Evolutionary conservation across 2,888 invertebrate genomes (phyloP).

Genomic region (Andrena hattorfiana): DNA sequence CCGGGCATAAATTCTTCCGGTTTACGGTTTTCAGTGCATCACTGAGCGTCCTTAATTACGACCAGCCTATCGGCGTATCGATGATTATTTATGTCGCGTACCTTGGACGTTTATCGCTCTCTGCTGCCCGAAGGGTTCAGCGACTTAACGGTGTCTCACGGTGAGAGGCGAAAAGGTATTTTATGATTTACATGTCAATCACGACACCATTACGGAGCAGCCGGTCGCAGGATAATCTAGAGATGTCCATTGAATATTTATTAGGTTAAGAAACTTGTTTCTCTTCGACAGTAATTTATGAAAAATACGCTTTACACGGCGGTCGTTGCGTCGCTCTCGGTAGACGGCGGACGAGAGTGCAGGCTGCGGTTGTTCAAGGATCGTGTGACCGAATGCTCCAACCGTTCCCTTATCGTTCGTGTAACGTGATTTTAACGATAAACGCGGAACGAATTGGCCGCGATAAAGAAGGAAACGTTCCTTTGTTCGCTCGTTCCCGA

Average conservation of each 20-base stretch:
- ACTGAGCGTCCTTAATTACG: slow-evolving; percentile 64
- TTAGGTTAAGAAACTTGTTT: slow-evolving; percentile 46
- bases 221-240: slow-evolving; percentile 48
- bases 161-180: slow-evolving; percentile 57
- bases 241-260: slow-evolving; percentile 65
- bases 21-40: slow-evolving; percentile 67
- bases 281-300: slow-evolving; percentile 22
- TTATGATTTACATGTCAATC: slow-evolving; percentile 73
- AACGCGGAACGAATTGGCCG: background rate
- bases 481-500: slow-evolving; percentile 7
- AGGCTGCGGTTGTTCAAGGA: too few relatives aligned
- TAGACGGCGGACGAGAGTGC: background rate
- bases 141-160: slow-evolving; percentile 62
- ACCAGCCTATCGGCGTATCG: slow-evolving; percentile 59
- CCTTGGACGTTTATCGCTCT: slow-evolving; percentile 62
- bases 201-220: slow-evolving; percentile 56
- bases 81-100: slow-evolving; percentile 68
- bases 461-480: slow-evolving; percentile 14
- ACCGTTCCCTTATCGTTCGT: background rate
- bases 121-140: slow-evolving; percentile 35
- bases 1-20: slow-evolving; percentile 53
- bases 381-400: background rate
- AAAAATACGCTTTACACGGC: slow-evolving; percentile 17
- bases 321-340: background rate
- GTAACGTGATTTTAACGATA: background rate